These are phyloP conservation scores for Callyntrura sp. DNA, from an alignment of 2,888 invertebrate genomes.

Conservation along the genomic window DNA sequence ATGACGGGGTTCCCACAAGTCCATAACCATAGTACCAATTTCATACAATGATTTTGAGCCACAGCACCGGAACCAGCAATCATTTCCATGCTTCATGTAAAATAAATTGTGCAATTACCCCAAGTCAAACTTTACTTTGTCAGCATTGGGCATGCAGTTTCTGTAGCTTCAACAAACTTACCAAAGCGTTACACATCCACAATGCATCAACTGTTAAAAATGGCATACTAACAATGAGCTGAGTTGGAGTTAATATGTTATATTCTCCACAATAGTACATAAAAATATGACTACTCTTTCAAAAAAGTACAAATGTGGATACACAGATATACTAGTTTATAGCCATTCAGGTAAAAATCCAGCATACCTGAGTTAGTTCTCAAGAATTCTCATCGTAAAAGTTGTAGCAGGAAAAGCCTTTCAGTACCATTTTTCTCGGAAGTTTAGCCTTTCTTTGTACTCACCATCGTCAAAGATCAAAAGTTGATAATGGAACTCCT, in stretches of 20 bases:
- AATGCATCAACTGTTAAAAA: background rate
- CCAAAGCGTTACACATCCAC: background rate
- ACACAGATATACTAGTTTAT: background rate
- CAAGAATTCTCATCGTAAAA: background rate
- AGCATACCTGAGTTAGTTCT: constrained; percentile 1
- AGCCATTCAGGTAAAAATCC: constrained; percentile 17
- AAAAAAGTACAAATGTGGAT: background rate
- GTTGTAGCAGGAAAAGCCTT: background rate
- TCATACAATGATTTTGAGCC: background rate
- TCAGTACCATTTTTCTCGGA: constrained; percentile 2
- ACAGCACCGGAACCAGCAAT: constrained; percentile 63
- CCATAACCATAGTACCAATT: background rate
- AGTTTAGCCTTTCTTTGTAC: background rate
- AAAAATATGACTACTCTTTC: background rate
- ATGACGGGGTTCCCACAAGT: constrained; percentile 49
- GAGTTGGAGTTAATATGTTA: background rate
- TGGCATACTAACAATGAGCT: background rate
- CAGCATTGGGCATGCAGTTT: background rate
- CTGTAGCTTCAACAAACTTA: too few species aligned
- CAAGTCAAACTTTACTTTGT: constrained; percentile 36
- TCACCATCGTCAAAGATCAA: constrained; percentile 5
- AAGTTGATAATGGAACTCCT: constrained; percentile 30
- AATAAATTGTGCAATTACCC: constrained; percentile 4
- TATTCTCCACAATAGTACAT: too few species aligned
- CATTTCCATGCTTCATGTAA: constrained; percentile 63